Base-by-base conservation (phyloP, 2,113 vertebrate genomes). In the Festucalex cinctus region DNA sequence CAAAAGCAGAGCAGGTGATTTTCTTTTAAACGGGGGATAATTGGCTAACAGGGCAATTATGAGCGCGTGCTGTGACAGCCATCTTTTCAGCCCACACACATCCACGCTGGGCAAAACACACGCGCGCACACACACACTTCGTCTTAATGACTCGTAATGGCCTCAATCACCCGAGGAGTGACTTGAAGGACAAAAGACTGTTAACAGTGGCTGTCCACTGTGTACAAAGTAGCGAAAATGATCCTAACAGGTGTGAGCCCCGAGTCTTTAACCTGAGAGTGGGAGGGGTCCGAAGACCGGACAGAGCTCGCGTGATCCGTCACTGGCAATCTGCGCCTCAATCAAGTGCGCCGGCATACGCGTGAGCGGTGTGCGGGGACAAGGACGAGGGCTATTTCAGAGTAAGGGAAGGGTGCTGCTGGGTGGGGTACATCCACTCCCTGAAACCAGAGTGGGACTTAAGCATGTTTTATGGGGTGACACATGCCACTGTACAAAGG, bases 41-140 rank as follows among this genome's bases (percentile, higher is more conserved):
- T 97, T 98, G 94, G 94, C 94, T 94, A 96, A 98, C 94, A 96
- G 95, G 94, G 94, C 96, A 95, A 96, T 97, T 98, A 97, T 77
- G 80, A 85, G 77, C 91, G 93, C 90, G 91, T 93, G 94, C 95
- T 95, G 93, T 94, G 94, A 97, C 94, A 94, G 94, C 93, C 94
- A 63, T 77, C 87, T 94, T 95, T 94, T 94, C 94, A 96, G 94
- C 95, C 94, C 94, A 93, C 94, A 95, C 94, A 92, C 93, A 70
- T 60, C 64, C 44, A 7, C 68, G 53, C 70, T 61, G 49, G 64
- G 67, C 93, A 92, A 66, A 68, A 70, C 79, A 77, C 93, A 92
- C 93, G 14, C 91, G 92, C 91, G 89, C 14, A 17, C 43, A 44
- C 90, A 88, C 93, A 92, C 94, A 54, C 22, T 9, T 26, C 54